A percentile compares a stretch with the other conserved stretches of the same genome.
These are phyloP conservation scores for Drosophila seguyi DNA, from an alignment of 1,140 invertebrate genomes.

Conservation along the genomic window DNA sequence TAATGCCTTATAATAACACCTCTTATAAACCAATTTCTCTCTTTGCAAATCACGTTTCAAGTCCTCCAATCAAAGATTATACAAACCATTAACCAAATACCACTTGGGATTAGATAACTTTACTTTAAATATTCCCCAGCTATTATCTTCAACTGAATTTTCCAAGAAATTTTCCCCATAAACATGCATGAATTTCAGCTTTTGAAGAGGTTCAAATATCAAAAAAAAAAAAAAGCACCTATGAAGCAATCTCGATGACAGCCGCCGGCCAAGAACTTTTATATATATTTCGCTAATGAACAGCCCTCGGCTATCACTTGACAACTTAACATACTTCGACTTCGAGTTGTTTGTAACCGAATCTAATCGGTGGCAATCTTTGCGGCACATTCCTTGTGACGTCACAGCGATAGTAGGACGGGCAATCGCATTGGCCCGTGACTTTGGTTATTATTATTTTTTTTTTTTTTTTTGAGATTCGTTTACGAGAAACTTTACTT, in stretches of 20 bases:
- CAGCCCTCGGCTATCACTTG: slow-evolving; percentile 45
- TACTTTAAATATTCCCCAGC: slow-evolving; percentile 1
- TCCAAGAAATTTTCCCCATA: slow-evolving; percentile 10
- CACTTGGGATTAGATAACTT: background rate
- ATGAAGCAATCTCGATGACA: slow-evolving; percentile 29
- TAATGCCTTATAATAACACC: background rate
- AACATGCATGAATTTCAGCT: background rate
- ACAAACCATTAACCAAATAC: background rate
- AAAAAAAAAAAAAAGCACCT: background rate
- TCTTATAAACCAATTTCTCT: background rate
- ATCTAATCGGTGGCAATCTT: slow-evolving; percentile 65
- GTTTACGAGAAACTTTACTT: slow-evolving; percentile 16
- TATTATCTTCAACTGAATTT: slow-evolving; percentile 2
- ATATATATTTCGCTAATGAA: slow-evolving; percentile 39
- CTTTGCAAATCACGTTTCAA: background rate
- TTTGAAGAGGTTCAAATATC: slow-evolving; percentile 11
- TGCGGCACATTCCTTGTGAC: slow-evolving; percentile 64
- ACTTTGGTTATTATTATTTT: slow-evolving; percentile 27
- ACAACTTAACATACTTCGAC: slow-evolving; percentile 49
- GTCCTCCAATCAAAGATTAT: background rate
- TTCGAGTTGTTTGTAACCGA: slow-evolving; percentile 49
- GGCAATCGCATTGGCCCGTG: slow-evolving; percentile 27
- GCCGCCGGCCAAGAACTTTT: slow-evolving; percentile 9
- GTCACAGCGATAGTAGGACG: slow-evolving; percentile 58
- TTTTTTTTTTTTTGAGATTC: background rate